Base-by-base conservation (phyloP, 1,140 invertebrate species). In the Limonius californicus region DNA sequence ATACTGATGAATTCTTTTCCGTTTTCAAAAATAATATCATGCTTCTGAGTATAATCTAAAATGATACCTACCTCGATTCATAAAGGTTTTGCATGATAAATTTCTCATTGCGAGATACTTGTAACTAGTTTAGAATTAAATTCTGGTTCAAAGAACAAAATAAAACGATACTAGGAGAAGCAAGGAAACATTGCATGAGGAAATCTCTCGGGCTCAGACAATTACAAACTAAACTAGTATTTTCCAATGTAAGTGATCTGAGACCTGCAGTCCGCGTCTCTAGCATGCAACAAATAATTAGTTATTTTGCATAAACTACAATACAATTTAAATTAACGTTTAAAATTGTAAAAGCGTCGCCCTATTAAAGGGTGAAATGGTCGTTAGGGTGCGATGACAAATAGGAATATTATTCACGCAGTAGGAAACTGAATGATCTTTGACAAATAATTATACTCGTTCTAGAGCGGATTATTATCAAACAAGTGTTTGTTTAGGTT, bases 401-500 rank as follows among this genome's bases (percentile, higher is more conserved):
- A 61, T 61, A 61, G 45, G 14, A 54, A 54, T 20, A 27, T 54
- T 54, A 54, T 61, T 54, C 50, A 39, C 59, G 47, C 45, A 19
- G 18, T 47, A 47, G 59, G 27, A 27, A 35, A 18, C 59, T 50
- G 59, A 54, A 16, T 54, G 47, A 61, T 61, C 50, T 61, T 61
- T 61, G 59, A 61, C 59, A 61, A 61, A 61, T 61, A 61, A 61
- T 61, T 61, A 61, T 54, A 42, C 30, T 64, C 62, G 59, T 65
- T 67, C 50, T 43, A 54, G 61, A 61, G 47, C 61, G 62, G 56
- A 67, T 68, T 67, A 69, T 68, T 71, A 69, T 68, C 59, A 63
- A 63, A 66, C 65, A 67, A 71, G 70, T 71, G 68, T 71, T 71
- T 71, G 68, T 71, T 71, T 71, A 71, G 70, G 70, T 60, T 64